Conservation (phyloP, 2,888 invertebrate genomes). For the Leptinotarsa rubiginosa region DNA sequence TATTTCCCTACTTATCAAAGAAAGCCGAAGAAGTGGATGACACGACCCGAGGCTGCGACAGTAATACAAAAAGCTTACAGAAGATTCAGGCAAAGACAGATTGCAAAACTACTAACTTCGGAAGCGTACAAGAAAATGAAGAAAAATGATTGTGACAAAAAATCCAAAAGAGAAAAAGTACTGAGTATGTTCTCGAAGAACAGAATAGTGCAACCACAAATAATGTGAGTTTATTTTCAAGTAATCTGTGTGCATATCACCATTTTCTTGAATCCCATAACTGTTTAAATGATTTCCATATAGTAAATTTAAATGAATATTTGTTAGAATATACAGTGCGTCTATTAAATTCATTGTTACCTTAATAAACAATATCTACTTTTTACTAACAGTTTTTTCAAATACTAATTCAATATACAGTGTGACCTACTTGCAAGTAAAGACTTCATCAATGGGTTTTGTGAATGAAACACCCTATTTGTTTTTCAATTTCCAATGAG, state of each 20-base stretch:
- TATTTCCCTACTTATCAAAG: not conserved
- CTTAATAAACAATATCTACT: too few relatives aligned
- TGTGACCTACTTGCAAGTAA: too few relatives aligned
- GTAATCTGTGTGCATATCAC: not conserved
- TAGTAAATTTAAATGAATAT: too few relatives aligned
- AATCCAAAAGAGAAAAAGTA: slow-evolving; percentile 25
- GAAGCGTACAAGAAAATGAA: slow-evolving; percentile 26
- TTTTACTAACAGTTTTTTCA: too few relatives aligned
- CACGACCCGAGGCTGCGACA: slow-evolving; percentile 38
- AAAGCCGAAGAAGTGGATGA: slow-evolving; percentile 19
- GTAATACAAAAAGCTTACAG: slow-evolving; percentile 48
- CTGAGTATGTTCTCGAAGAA: slow-evolving; percentile 30
- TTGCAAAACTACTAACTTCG: slow-evolving; percentile 26
- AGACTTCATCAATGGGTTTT: too few relatives aligned
- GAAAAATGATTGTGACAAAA: slow-evolving; percentile 7
- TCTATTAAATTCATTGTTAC: too few relatives aligned
- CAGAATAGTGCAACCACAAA: slow-evolving; percentile 14
- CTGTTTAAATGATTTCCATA: too few relatives aligned
- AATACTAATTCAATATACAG: too few relatives aligned
- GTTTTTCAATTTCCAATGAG: too few relatives aligned
- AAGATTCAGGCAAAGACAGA: slow-evolving; percentile 31
- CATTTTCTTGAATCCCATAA: too few relatives aligned
- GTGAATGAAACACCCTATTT: too few relatives aligned
- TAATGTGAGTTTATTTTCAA: slow-evolving; percentile 24
- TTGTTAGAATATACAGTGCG: too few relatives aligned